Conservation (phyloP, 2,888 invertebrate genomes). For the Amphipoea lucens region DNA sequence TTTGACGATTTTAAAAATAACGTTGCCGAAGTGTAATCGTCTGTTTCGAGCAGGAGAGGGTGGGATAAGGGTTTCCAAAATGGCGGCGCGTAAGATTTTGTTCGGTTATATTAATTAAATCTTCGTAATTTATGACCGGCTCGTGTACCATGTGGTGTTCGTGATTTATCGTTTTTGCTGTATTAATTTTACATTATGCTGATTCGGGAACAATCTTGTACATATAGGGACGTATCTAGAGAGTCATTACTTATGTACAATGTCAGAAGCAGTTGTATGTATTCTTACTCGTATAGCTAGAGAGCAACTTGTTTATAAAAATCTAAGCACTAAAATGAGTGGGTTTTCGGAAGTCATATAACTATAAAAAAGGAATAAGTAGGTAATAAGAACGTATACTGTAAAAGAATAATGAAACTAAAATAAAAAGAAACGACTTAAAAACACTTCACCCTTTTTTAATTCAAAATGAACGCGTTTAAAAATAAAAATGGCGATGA, state of each 20-base stretch:
- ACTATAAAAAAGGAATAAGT: background rate
- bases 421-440: background rate
- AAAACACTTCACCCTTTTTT: constrained; percentile 15
- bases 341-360: background rate
- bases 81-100: constrained; percentile 89
- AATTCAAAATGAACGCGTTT: constrained; percentile 32
- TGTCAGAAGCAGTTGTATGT: background rate
- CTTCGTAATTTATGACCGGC: constrained; percentile 88
- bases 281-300: background rate
- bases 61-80: constrained; percentile 87
- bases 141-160: constrained; percentile 82
- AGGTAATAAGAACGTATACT: background rate
- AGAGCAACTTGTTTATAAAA: background rate
- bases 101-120: constrained; percentile 89
- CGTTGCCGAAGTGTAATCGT: constrained; percentile 86
- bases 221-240: constrained; percentile 10
- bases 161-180: constrained; percentile 86
- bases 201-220: constrained; percentile 63
- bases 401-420: constrained; percentile 16
- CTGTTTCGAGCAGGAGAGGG: constrained; percentile 86
- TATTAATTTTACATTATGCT: constrained; percentile 78
- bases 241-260: constrained; percentile 1
- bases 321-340: background rate
- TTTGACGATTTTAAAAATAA: constrained; percentile 57
- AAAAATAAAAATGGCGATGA: constrained; percentile 16